Percentiles rank a stretch among this genome's conserved stretches.
phyloP scores from a whole-genome alignment of 2,797 vertebrate species.

The Arctocebus calabarensis region DNA sequence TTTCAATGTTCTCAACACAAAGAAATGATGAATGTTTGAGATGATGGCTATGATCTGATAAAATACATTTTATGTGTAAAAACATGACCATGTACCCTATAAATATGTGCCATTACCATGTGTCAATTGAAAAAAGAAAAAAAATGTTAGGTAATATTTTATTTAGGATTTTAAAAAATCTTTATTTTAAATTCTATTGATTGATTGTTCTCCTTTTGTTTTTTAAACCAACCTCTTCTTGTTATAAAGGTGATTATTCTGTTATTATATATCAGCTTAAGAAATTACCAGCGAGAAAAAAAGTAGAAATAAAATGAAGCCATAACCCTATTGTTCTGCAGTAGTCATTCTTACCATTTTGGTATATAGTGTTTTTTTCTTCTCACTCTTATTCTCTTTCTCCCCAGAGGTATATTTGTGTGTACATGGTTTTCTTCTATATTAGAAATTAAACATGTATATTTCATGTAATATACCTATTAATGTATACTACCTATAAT shows the following conservation, averaged over 20 bases:
- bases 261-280: neutral
- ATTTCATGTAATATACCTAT: neutral
- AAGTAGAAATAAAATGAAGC: neutral
- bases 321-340: neutral
- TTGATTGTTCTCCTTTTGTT: neutral
- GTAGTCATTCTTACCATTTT: neutral
- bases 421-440: neutral
- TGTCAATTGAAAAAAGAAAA: too few species aligned
- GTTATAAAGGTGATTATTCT: neutral
- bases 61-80: too few species aligned
- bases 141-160: conserved; percentile 33
- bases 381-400: neutral
- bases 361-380: neutral
- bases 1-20: too few species aligned
- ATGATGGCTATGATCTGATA: too few species aligned
- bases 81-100: too few species aligned
- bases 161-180: neutral
- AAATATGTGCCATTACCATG: too few species aligned
- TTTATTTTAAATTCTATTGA: conserved; percentile 5
- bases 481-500: neutral
- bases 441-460: neutral
- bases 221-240: neutral
- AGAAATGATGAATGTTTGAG: too few species aligned
- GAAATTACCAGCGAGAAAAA: conserved; percentile 15
- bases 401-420: neutral